phyloP scores from a whole-genome alignment of 1,140 invertebrate genomes.

The Drosophila ananassae region DNA sequence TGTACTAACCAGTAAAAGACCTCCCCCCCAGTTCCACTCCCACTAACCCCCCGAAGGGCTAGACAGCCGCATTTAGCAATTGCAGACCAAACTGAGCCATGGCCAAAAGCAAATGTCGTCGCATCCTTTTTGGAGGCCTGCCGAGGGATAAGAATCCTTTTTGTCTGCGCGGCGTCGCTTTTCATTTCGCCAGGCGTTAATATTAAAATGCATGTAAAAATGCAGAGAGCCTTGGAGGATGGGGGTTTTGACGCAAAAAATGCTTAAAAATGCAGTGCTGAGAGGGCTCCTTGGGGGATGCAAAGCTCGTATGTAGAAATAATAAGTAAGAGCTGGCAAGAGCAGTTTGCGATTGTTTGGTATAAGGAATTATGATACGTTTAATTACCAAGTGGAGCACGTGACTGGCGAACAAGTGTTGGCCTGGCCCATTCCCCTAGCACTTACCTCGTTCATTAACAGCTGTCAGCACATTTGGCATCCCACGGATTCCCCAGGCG shows the following conservation, averaged over 20 bases:
- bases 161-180: slow-evolving; percentile 69
- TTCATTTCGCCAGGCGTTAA: slow-evolving; percentile 68
- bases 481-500: slow-evolving; percentile 55
- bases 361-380: slow-evolving; percentile 81
- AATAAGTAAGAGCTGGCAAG: not conserved
- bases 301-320: slow-evolving; percentile 11
- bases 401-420: slow-evolving; percentile 64
- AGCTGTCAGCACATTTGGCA: slow-evolving; percentile 81
- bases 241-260: slow-evolving; percentile 7
- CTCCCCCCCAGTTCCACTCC: not conserved
- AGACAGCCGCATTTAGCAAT: slow-evolving; percentile 66
- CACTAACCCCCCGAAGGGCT: slow-evolving; percentile 30
- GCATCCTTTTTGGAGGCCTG: slow-evolving; percentile 66
- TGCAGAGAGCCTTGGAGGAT: slow-evolving; percentile 49
- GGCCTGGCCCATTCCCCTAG: slow-evolving; percentile 23
- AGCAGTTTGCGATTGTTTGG: slow-evolving; percentile 40
- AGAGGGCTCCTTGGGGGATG: slow-evolving; percentile 11
- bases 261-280: slow-evolving; percentile 3
- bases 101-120: slow-evolving; percentile 67
- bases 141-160: slow-evolving; percentile 60
- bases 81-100: slow-evolving; percentile 63
- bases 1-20: slow-evolving; percentile 56
- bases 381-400: slow-evolving; percentile 79
- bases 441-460: slow-evolving; percentile 76
- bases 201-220: slow-evolving; percentile 81